phyloP scores from a whole-genome alignment of 2,888 invertebrate genomes.

The Thymelicus lineola region DNA sequence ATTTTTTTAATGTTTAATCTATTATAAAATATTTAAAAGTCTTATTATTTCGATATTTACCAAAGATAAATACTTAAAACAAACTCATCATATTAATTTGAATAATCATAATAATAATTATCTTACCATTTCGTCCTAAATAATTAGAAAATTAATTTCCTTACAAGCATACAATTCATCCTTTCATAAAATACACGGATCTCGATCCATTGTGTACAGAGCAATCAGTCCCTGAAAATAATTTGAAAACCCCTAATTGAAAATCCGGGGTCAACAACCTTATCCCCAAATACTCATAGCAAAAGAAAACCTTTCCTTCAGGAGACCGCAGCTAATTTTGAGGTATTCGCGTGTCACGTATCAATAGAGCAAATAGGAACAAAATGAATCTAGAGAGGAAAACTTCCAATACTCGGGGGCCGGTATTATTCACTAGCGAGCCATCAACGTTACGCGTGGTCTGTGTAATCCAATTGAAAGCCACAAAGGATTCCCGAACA shows the following conservation, averaged over 20 bases:
- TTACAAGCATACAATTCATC: background rate
- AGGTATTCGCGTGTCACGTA: slow-evolving; percentile 26
- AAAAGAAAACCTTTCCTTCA: background rate
- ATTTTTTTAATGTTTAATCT: no score
- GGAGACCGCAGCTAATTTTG: slow-evolving; percentile 9
- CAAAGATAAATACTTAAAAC: no score
- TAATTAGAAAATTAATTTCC: no score
- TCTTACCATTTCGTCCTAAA: no score
- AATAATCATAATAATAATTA: no score
- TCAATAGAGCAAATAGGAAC: slow-evolving; percentile 32
- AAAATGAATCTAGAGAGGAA: slow-evolving; percentile 21
- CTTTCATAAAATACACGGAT: background rate
- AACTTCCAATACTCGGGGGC: slow-evolving; percentile 12
- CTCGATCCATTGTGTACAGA: background rate
- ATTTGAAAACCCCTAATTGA: slow-evolving; percentile 11
- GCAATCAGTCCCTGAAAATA: background rate
- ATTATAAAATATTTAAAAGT: no score
- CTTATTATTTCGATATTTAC: no score
- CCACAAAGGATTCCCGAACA: slow-evolving; percentile 29
- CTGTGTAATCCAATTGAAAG: slow-evolving; percentile 27
- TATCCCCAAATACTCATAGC: background rate
- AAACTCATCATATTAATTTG: no score
- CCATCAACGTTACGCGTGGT: slow-evolving; percentile 23
- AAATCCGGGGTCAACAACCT: background rate
- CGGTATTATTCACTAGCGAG: slow-evolving; percentile 15